Evolutionary conservation across 2,113 vertebrate genomes (phyloP), one percentile per base, ranked within the genome.

Genomic region (Bambusicola thoracicus): DNA sequence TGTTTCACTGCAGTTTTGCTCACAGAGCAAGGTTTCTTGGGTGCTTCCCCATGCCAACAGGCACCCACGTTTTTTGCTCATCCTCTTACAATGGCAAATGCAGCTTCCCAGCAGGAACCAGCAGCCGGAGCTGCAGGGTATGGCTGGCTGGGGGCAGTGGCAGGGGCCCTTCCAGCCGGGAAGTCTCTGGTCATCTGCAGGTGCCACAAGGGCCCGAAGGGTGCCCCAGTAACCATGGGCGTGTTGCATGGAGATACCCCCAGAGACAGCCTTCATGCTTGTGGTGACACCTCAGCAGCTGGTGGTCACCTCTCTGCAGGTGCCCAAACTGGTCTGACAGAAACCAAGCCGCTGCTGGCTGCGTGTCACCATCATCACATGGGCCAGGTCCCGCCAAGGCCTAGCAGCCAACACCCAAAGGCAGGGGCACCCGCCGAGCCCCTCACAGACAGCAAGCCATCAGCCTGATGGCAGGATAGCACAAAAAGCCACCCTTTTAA

Each of bases 291-390:
- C 24, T 15, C 65, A 58, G 61, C 29, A 74, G 62, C 46, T 43
- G 44, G 21, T 78, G 66, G 32, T 34, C 61, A 87, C 14, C 29
- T 62, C 66, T 81, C n/a, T 18, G 32, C 3, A 0, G 18, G 46
- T 1, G 46, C 75, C 56, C 38, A 56, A 38, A 79, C 43, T 34
- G 43, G 46, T 81, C 51, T 0, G 3, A 55, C 66, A 79, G 90
- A 93, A 93, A 85, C 51, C 70, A 66, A 24, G 15, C 16, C 0
- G 0, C 14, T 73, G 44, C 13, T 0, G 0, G n/a, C 22, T 49
- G 32, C 29, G 13, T 8, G 14, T 53, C 21, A 10, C 17, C 4
- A 3, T 20, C 56, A 29, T 36, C 2, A 1, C 3, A 5, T 85
- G 36, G 17, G 4, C 27, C 48, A 40, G 61, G 67, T 4, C 22